Evolutionary conservation across 2,113 vertebrate genomes (phyloP), one percentile per base, ranked within the genome.

Genomic region (Sinocyclocheilus anshuiensis): DNA sequence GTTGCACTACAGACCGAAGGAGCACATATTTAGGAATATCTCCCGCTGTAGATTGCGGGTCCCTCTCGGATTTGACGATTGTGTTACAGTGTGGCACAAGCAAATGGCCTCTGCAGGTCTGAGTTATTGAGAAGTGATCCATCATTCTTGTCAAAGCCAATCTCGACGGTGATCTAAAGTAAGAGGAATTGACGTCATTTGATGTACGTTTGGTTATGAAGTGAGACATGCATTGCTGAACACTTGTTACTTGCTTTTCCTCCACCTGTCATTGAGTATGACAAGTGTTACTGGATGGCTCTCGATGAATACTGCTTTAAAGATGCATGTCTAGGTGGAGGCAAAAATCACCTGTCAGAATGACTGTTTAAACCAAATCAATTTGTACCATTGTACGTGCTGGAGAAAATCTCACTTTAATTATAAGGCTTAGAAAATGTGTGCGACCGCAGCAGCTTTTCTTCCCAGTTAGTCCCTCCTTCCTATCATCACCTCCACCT

Each of bases 211-310:
- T 42, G 33, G 24, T 65, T 67, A 67, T 81, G 42, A 67, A 45
- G 61, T 50, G 59, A 81, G 79, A 81, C 59, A 6, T 81, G 22
- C 36, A 45, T 24, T 63, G 78, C 55, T 22, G 20, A 63, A 81
- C 39, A 81, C 59, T 81, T 81, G 59, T 67, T 63, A 55, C 76
- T 71, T 80, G 39, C 11, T 71, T 33, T 33, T 20, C 55, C 74
- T 61, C 24, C 71, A 81, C 78, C 78, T 82, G 33, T 81, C 84
- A 86, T 53, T 71, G 79, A 61, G 13, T 15, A 50, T 84, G 91
- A 91, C 88, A 91, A 87, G 88, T 87, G 91, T 91, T 92, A 84
- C 88, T 12, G 75, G 75, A 83, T 91, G 67, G 87, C 86, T 86
- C 45, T 59, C 88, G 76, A 53, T 65, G 83, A 84, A 29, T 15